Percentiles rank a stretch among this genome's conserved stretches.
phyloP scores from a whole-genome alignment of 1,140 invertebrate genomes.

The Drosophila albomicans region DNA sequence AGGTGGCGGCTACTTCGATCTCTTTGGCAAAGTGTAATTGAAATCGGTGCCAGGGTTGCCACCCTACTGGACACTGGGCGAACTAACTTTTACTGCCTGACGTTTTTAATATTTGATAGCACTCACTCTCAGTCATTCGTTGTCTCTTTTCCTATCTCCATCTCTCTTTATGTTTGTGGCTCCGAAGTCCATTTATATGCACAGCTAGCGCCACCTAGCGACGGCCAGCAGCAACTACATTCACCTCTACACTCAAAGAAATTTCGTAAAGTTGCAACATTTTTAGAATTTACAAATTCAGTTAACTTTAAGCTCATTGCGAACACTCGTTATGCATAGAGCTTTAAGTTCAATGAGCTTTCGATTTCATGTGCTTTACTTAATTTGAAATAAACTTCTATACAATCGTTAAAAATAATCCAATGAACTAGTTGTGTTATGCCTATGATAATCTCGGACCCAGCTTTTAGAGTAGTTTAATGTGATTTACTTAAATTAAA shows the following conservation, averaged over 20 bases:
- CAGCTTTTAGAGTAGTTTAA: too few relatives aligned
- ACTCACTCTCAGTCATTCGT: not conserved
- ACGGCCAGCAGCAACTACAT: not conserved
- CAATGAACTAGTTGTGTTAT: too few relatives aligned
- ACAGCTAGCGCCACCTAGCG: not conserved
- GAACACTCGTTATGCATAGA: too few relatives aligned
- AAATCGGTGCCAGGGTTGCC: not conserved
- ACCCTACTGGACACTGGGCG: not conserved
- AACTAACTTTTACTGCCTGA: constrained; percentile 34
- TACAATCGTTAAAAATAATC: too few relatives aligned
- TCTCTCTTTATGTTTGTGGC: not conserved
- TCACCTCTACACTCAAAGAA: not conserved
- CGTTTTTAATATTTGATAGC: constrained; percentile 53
- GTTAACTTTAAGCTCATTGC: too few relatives aligned
- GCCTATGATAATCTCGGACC: too few relatives aligned
- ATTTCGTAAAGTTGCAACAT: not conserved
- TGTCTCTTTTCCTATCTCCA: not conserved
- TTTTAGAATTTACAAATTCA: too few relatives aligned
- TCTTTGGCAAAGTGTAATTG: constrained; percentile 1
- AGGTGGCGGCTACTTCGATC: not conserved
- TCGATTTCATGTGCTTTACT: too few relatives aligned
- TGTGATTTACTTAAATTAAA: too few relatives aligned
- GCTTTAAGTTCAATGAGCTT: too few relatives aligned
- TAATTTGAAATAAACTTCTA: too few relatives aligned
- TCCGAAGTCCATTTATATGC: constrained; percentile 15